These are phyloP conservation scores for Neuroscelio doddi DNA, from an alignment of 2,888 invertebrate genomes.

Conservation along the genomic window DNA sequence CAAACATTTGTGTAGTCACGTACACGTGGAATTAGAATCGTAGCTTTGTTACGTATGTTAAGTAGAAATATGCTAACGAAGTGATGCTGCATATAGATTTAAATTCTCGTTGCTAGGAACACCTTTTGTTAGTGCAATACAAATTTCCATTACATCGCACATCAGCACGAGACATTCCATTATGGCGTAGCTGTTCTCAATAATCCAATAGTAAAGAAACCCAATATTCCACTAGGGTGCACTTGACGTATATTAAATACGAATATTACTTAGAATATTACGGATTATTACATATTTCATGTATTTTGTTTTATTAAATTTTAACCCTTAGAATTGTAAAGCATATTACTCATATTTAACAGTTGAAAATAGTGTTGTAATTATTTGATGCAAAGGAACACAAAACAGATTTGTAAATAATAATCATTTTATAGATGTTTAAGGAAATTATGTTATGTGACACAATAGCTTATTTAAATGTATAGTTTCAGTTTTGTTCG, in stretches of 20 bases:
- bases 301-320: no score
- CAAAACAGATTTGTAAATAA: no score
- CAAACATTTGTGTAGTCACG: conserved; percentile 6
- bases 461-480: no score
- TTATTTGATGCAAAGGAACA: no score
- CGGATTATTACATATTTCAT: background rate
- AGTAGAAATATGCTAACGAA: conserved; percentile 4
- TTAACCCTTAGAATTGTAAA: no score
- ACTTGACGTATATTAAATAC: conserved; percentile 14
- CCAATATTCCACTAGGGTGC: conserved; percentile 2
- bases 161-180: conserved; percentile 10
- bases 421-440: no score
- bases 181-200: conserved; percentile 5
- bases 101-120: background rate
- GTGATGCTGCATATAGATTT: conserved; percentile 1
- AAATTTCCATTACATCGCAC: conserved; percentile 16
- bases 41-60: conserved; percentile 14
- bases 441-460: no score
- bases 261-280: conserved; percentile 5
- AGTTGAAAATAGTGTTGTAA: no score
- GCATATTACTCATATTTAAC: no score
- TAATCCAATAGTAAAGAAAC: conserved; percentile 11
- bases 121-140: conserved; percentile 14
- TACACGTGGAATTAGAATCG: conserved; percentile 3
- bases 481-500: no score